Conservation (phyloP, 2,113 vertebrate species). For the Clarias batrachus region DNA sequence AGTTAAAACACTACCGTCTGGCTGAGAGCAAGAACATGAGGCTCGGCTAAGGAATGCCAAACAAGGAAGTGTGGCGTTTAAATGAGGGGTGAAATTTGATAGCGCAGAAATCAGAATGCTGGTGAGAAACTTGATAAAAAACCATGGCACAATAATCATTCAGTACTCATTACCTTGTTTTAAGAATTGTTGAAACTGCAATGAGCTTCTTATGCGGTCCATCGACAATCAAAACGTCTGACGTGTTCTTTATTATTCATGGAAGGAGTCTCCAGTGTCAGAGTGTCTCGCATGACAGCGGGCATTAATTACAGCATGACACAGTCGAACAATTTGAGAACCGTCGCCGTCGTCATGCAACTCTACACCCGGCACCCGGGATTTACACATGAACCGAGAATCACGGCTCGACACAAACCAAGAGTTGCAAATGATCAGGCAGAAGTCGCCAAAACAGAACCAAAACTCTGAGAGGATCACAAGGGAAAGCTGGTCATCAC, state of each 20-base stretch:
- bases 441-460: slow-evolving; percentile 25
- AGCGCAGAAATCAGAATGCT: too few relatives aligned
- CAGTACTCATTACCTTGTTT: too few relatives aligned
- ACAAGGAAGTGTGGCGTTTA: too few relatives aligned
- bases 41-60: too few relatives aligned
- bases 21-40: too few relatives aligned
- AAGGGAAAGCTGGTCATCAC: slow-evolving; percentile 40
- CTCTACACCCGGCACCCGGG: background rate
- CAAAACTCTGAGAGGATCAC: slow-evolving; percentile 38
- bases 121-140: too few relatives aligned
- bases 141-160: too few relatives aligned
- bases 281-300: background rate
- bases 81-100: too few relatives aligned
- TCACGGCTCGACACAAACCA: background rate
- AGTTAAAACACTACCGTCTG: too few relatives aligned
- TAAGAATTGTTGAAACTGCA: too few relatives aligned
- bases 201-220: too few relatives aligned
- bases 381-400: background rate
- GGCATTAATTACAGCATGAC: background rate
- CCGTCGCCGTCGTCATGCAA: background rate
- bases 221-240: too few relatives aligned
- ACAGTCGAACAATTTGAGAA: background rate
- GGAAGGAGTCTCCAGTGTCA: background rate
- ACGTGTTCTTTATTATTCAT: background rate
- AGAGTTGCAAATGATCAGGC: background rate